A percentile compares a stretch with the other conserved stretches of the same genome.
These are phyloP conservation scores for Leptoclinus maculatus DNA, from an alignment of 2,797 vertebrate genomes.

Conservation along the genomic window DNA sequence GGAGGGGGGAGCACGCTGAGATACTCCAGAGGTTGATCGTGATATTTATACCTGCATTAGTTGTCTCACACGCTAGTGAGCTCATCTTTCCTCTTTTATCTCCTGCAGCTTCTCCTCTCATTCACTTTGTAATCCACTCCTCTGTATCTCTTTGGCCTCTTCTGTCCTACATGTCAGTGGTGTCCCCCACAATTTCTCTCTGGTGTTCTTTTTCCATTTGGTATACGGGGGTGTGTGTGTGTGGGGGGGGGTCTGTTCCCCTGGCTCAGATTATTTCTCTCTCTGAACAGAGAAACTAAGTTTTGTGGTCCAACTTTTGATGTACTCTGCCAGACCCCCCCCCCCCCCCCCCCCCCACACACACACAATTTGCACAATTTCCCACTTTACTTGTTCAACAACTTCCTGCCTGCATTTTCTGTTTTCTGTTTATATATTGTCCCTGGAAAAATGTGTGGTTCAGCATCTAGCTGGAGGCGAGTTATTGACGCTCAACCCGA, in stretches of 20 bases:
- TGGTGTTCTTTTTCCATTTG: not conserved
- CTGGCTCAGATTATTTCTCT: not conserved
- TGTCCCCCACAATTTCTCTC: not conserved
- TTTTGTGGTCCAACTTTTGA: conserved; percentile 8
- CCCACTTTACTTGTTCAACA: conserved; percentile 20
- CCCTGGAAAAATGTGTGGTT: not conserved
- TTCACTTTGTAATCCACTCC: conserved; percentile 38
- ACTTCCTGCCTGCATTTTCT: conserved; percentile 21
- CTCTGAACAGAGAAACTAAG: not conserved
- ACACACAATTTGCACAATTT: not conserved
- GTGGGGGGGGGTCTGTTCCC: not conserved
- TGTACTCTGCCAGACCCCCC: not conserved
- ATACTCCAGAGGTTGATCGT: conserved; percentile 47
- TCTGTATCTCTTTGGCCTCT: conserved; percentile 46
- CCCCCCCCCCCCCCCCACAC: no score
- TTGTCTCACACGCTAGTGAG: conserved; percentile 39
- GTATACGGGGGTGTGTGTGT: no score
- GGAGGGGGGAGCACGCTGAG: conserved; percentile 43
- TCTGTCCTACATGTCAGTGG: not conserved
- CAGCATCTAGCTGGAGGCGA: not conserved
- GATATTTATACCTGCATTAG: conserved; percentile 71
- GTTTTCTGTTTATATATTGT: conserved; percentile 28
- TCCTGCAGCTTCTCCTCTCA: conserved; percentile 17
- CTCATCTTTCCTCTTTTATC: conserved; percentile 2
- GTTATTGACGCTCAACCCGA: conserved; percentile 19